Percentiles rank a stretch among this genome's conserved stretches.
Conservation (phyloP, 2,113 vertebrate species). For the Pelvicachromis taeniatus region DNA sequence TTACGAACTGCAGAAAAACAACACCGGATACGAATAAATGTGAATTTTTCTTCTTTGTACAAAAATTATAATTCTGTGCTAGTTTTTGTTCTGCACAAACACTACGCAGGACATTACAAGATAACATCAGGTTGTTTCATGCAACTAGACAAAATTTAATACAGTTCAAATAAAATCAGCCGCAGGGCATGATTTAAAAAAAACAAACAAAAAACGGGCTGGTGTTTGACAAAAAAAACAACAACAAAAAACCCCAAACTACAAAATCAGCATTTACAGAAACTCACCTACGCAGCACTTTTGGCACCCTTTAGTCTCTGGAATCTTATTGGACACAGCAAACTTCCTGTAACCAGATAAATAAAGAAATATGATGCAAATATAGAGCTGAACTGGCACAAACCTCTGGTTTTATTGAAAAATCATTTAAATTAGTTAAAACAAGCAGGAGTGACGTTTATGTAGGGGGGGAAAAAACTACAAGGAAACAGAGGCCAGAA, state of each 20-base stretch:
- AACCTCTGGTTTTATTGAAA: background rate
- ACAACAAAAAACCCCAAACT: no score
- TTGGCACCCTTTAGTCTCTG: slow-evolving; percentile 97
- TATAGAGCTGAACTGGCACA: fast-evolving
- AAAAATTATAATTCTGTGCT: fast-evolving
- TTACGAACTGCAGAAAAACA: slow-evolving; percentile 84
- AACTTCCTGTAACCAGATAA: slow-evolving; percentile 85
- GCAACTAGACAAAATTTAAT: background rate
- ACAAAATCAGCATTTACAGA: background rate
- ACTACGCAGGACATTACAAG: background rate
- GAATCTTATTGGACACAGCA: slow-evolving; percentile 95
- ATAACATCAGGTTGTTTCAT: background rate
- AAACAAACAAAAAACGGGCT: background rate
- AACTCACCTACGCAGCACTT: slow-evolving; percentile 94
- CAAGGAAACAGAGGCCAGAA: background rate
- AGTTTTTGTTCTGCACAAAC: background rate
- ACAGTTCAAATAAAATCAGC: background rate
- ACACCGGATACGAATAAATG: background rate
- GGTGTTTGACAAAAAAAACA: background rate
- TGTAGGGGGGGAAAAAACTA: fast-evolving
- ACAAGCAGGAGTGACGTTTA: background rate
- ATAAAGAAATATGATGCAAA: background rate
- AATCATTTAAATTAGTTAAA: background rate
- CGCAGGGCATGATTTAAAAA: background rate
- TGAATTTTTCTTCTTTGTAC: background rate